Conservation (phyloP, 2,888 invertebrate species). For the Himalopsyche kuldschensis region DNA sequence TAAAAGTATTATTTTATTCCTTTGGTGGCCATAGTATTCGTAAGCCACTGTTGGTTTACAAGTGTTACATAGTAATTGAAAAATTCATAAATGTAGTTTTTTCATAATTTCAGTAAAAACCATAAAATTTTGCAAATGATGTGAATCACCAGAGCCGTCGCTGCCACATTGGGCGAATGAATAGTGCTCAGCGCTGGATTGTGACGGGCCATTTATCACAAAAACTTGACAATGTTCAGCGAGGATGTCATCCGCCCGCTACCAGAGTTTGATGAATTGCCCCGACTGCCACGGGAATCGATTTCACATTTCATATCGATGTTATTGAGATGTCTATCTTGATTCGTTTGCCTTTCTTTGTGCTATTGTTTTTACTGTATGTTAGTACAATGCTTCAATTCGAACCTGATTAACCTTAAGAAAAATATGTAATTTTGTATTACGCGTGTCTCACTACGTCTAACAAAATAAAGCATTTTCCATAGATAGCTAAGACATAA, state of each 20-base stretch:
- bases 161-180: not conserved
- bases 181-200: not conserved
- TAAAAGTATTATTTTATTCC: no score
- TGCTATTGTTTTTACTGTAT: not conserved
- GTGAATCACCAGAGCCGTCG: not conserved
- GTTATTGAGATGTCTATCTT: conserved; percentile 36
- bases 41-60: no score
- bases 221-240: conserved; percentile 23
- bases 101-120: no score
- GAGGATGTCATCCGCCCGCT: not conserved
- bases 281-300: conserved; percentile 9
- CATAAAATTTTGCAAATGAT: not conserved
- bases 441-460: no score
- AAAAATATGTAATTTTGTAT: no score
- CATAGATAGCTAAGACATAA: no score
- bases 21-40: no score
- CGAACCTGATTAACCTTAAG: not conserved
- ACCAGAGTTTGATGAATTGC: conserved; percentile 21
- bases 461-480: no score
- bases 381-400: not conserved
- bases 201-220: conserved; percentile 21
- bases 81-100: no score
- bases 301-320: conserved; percentile 30
- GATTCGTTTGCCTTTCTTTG: not conserved
- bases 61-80: no score